Base-by-base conservation (phyloP, 2,113 vertebrate genomes). In the Panthera uncia region DNA sequence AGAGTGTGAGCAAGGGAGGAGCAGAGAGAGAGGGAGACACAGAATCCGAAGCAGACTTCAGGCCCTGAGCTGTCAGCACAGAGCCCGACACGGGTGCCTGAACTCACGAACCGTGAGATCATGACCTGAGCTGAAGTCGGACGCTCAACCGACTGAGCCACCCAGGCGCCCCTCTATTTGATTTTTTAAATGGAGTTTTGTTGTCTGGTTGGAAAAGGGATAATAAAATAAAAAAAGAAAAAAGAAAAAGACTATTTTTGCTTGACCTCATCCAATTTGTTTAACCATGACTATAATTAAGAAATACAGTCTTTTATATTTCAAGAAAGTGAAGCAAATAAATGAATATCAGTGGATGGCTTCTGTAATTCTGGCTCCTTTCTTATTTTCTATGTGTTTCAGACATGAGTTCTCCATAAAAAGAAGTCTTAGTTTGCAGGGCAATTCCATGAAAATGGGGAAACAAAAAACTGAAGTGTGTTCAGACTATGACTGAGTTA, bases 301-400 rank as follows among this genome's bases (percentile, higher is more conserved):
- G 31, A 95, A 33, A 87, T 25, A 31, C 1, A n/a, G 8, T 65
- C 61, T 94, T 86, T 82, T 36, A n/a, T n/a, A 52, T 57, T 84
- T 87, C 65, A 91, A 79, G 31, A 61, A 83, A 87, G 13, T 38
- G 81, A 82, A 73, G 33, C 7, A 79, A 96, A 85, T 69, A 52
- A 89, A 82, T 19, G 25, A 79, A 73, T n/a, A 63, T 23, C 14
- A 45, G 6, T 45, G 5, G 66, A 41, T 38, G 69, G 66, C 78
- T 95, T 91, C 52, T 73, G 7, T 29, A 80, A 33, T 66, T 94
- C 45, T 66, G 9, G 3, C 16, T 86, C 45, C 19, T 82, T 4
- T 61, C 29, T 94, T 63, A 25, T 45, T 92, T 6, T 96, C 68
- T 50, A 8, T 31, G 13, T 93, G 68, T 89, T 95, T 95, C 57